A percentile compares a stretch with the other conserved stretches of the same genome.
Evolutionary conservation across 2,113 vertebrate species (phyloP).

Genomic region (Poeciliopsis retropinna): DNA sequence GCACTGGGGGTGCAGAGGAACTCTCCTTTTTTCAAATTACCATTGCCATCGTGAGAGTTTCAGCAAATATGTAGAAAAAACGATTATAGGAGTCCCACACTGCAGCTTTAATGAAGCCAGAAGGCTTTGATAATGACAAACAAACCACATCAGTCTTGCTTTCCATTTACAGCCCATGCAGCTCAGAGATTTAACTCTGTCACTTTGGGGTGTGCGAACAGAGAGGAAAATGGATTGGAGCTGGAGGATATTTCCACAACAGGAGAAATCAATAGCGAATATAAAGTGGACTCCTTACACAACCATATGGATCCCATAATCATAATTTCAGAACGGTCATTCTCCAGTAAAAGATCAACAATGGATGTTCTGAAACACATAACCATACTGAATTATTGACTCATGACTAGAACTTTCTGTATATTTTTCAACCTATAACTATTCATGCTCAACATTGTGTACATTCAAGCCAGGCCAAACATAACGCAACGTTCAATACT

Average conservation of each 20-base stretch:
- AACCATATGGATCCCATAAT: neutral
- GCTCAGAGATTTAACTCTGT: constrained; percentile 45
- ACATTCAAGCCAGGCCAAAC: neutral
- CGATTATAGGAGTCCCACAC: no score
- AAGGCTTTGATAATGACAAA: no score
- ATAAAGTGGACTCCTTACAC: constrained; percentile 36
- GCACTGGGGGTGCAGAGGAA: no score
- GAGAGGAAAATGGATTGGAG: constrained; percentile 54
- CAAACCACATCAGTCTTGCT: no score
- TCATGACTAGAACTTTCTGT: neutral
- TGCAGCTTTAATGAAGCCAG: no score
- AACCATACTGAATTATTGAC: neutral
- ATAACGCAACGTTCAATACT: constrained; percentile 24
- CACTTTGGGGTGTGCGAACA: constrained; percentile 39
- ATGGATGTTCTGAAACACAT: neutral
- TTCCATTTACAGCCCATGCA: neutral
- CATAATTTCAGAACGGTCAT: constrained; percentile 6
- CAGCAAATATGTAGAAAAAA: no score
- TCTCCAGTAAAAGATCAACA: neutral
- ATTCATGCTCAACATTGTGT: neutral
- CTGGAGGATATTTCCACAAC: constrained; percentile 29
- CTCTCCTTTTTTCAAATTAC: no score
- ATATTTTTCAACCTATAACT: neutral
- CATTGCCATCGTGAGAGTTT: no score
- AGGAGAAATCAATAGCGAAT: constrained; percentile 52